Evolutionary conservation across 2,888 invertebrate genomes (phyloP).

Genomic region (Linnaemya tessellans): DNA sequence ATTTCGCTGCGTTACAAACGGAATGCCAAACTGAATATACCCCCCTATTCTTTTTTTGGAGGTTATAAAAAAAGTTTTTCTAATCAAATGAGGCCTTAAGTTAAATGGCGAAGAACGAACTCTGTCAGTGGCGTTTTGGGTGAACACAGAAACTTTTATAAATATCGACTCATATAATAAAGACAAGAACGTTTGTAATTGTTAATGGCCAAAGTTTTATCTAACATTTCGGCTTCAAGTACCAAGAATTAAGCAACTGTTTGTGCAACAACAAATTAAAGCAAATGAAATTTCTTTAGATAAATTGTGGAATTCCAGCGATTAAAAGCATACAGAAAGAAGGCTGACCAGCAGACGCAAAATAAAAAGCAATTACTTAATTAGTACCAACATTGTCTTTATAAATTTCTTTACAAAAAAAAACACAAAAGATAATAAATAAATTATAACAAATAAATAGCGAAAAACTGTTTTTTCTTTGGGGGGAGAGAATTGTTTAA

Average conservation of each 20-base stretch:
- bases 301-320: slow-evolving; percentile 11
- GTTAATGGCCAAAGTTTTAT: slow-evolving; percentile 43
- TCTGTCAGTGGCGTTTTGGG: neutral
- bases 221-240: neutral
- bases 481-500: slow-evolving; percentile 46
- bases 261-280: slow-evolving; percentile 20
- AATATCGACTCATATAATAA: slow-evolving; percentile 57
- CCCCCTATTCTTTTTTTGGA: no score
- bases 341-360: slow-evolving; percentile 36
- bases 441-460: neutral
- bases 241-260: slow-evolving; percentile 1
- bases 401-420: neutral
- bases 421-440: neutral
- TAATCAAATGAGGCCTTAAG: slow-evolving; percentile 52
- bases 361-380: slow-evolving; percentile 72
- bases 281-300: neutral
- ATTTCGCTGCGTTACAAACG: no score
- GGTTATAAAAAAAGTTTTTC: slow-evolving; percentile 26
- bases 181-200: slow-evolving; percentile 38
- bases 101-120: slow-evolving; percentile 18
- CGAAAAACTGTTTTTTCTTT: slow-evolving; percentile 18
- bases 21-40: no score
- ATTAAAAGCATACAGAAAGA: neutral
- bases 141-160: slow-evolving; percentile 43
- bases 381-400: slow-evolving; percentile 43